Evolutionary conservation across 2,113 vertebrate species (phyloP), one percentile per base, ranked within the genome.

Genomic region (Eolophus roseicapilla): DNA sequence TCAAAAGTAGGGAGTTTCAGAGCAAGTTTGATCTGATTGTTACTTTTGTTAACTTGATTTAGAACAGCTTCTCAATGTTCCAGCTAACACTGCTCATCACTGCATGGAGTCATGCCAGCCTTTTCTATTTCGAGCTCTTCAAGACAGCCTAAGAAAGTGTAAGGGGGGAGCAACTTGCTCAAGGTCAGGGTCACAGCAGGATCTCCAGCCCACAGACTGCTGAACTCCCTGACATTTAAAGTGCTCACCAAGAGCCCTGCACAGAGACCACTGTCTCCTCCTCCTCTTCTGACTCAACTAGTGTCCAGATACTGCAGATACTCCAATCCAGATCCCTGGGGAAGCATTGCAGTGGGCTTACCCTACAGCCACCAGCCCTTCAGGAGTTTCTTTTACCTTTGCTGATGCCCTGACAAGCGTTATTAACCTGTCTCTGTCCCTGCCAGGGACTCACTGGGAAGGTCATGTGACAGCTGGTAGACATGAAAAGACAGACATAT

Each of bases 41-140:
- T 64, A 37, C 33, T 86, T 74, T 77, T 59, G 29, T 59, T 47
- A 57, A 65, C 10, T 68, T 79, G 39, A 84, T 50, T 88, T 88
- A 77, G 37, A 88, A n/a, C 35, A 83, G 60, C 7, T 63, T 20
- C 23, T 68, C 2, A 0, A 55, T n/a, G 33, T n/a, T 86, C 21
- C 77, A 53, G 59, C 24, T 63, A 81, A 35, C 7, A 19, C 25
- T 59, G 60, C 18, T 69, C 60, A 77, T 57, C 37, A 21, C 28
- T 49, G 64, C 52, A 90, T 0, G 2, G 29, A 29, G 43, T 47
- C 14, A 47, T 13, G 49, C 44, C 77, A 73, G 50, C 16, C 41
- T 81, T 44, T 78, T 79, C 88, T 91, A 91, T 59, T 92, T 70
- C n/a, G n/a, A 88, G 84, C 57, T 81, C 81, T 68, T 69, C 60